Conservation (phyloP, 1,140 invertebrate species). For the Macrotrachela quadricornifera region DNA sequence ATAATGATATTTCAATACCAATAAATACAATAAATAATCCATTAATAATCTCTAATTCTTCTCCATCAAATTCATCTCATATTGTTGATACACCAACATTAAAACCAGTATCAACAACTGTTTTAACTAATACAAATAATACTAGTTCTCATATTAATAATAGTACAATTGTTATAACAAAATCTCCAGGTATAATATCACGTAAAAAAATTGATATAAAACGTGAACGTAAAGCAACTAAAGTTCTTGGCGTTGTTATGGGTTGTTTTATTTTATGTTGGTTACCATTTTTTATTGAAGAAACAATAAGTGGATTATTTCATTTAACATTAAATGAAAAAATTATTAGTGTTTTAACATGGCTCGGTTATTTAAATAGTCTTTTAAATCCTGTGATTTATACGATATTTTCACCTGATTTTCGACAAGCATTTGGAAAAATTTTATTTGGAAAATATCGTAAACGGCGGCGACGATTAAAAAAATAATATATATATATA, state of each 20-base stretch:
- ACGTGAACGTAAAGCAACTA: constrained; percentile 31
- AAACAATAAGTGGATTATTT: constrained; percentile 12
- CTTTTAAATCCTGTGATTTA: constrained; percentile 29
- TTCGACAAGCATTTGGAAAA: constrained; percentile 24
- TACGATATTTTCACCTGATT: constrained; percentile 28
- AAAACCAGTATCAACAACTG: background rate
- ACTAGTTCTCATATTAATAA: background rate
- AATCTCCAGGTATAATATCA: background rate
- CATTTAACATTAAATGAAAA: background rate
- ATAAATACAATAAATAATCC: background rate
- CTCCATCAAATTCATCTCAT: background rate
- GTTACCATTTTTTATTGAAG: constrained; percentile 29
- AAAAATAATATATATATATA: no score
- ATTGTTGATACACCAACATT: no score
- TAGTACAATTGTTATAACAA: background rate
- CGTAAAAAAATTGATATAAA: constrained; percentile 27
- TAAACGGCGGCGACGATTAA: no score
- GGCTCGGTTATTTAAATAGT: constrained; percentile 29
- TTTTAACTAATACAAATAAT: background rate
- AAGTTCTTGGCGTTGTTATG: constrained; percentile 32
- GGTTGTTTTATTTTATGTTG: constrained; percentile 28
- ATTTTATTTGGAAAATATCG: constrained; percentile 15
- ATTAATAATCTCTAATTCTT: background rate
- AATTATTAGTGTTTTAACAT: constrained; percentile 9
- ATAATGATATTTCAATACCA: background rate